Percentiles rank a stretch among this genome's conserved stretches.
Conservation (phyloP, 1,140 invertebrate species). For the Theocolax elegans region DNA sequence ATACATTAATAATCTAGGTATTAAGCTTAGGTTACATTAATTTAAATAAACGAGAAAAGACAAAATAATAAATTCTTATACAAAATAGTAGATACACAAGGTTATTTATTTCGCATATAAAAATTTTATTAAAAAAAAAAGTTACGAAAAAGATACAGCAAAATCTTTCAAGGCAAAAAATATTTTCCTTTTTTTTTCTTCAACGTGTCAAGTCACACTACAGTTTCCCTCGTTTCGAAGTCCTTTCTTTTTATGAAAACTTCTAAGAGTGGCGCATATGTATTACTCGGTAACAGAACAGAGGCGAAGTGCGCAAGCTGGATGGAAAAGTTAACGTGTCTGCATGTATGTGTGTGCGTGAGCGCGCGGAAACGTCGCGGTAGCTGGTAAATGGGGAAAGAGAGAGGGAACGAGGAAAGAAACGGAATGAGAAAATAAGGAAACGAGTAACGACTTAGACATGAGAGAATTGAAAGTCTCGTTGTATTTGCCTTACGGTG, state of each 20-base stretch:
- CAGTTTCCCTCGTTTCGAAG: background rate
- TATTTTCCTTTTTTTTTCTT: background rate
- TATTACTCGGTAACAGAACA: background rate
- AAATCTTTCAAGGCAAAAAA: no score
- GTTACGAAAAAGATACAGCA: no score
- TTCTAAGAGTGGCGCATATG: conserved; percentile 1
- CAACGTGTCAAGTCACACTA: background rate
- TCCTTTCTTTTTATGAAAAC: background rate
- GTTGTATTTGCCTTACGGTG: background rate
- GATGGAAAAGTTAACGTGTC: background rate
- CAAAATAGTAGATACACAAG: no score
- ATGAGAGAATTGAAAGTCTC: conserved; percentile 11
- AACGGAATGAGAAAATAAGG: conserved; percentile 3
- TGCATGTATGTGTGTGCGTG: no score
- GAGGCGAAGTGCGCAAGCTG: background rate
- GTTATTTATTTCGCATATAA: no score
- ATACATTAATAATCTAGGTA: no score
- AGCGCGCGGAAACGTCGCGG: background rate
- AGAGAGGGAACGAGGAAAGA: conserved; percentile 21
- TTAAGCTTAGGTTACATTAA: no score
- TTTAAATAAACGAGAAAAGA: no score
- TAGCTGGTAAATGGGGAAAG: background rate
- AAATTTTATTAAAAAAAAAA: no score
- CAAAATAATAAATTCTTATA: no score
- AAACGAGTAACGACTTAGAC: conserved; percentile 23